Evolutionary conservation across 92 coral and sea anemone species (phyloP), one percentile per base, ranked within the genome.

Genomic region (Desmophyllum pertusum): DNA sequence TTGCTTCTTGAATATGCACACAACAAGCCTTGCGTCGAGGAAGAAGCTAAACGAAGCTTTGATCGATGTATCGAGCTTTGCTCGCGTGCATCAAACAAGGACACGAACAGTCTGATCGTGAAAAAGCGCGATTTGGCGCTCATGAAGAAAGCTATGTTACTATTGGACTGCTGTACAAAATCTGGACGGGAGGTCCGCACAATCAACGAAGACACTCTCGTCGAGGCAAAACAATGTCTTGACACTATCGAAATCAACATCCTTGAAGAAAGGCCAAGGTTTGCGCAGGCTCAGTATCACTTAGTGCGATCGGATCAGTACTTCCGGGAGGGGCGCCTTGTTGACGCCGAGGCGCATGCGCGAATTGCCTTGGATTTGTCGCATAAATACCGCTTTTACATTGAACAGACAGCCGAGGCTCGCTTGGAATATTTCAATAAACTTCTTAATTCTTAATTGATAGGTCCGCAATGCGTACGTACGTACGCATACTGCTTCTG

Each of bases 361-460:
- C 89, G 64, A 46, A 70, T 25, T 35, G 94, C 94, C 31, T 59
- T 88, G 19, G 80, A 86, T 9, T 81, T 91, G 89, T 87, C 94
- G 1, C 45, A 29, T 11, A 41, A 18, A 35, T 52, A 61, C 66
- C 65, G 66, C 67, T 91, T 91, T 63, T 85, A 91, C 51, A 77
- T 76, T 29, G 31, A 3, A 37, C 13, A 10, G 13, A 40, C 81
- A n/a, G 70, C 70, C 33, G 4, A 39, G 11, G 52, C 3, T 19
- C 81, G 81, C 38, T 43, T 61, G 70, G 33, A 59, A n/a, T 61
- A n/a, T 77, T 41, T 38, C 33, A 15, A 21, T 8, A 59, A 51
- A 59, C 35, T 77, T 77, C 21, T 40, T 13, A 76, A 57, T 39
- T 76, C 52, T 29, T 18, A 27, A 27, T 59, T 6, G 73, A 36